Percentiles rank a stretch among this genome's conserved stretches.
These are phyloP conservation scores for Sebastes itinus DNA, from an alignment of 2,797 vertebrate species.

Conservation along the genomic window DNA sequence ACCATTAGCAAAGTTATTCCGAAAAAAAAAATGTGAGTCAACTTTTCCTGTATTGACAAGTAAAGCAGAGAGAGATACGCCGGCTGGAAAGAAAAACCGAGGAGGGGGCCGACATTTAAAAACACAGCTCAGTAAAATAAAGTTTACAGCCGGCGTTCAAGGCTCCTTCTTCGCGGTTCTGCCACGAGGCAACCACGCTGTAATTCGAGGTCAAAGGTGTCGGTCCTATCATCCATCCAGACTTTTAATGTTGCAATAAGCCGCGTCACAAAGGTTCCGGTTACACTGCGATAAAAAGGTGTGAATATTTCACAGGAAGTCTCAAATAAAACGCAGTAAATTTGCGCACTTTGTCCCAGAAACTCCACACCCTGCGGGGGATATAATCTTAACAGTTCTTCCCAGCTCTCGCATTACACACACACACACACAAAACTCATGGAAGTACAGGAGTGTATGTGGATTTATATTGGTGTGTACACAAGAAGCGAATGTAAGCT, in stretches of 20 bases:
- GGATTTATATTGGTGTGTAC: neutral
- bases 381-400: constrained; percentile 32
- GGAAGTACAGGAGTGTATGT: constrained; percentile 1
- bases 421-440: neutral
- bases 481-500: neutral
- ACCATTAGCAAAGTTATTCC: constrained; percentile 61
- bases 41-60: constrained; percentile 64
- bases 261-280: constrained; percentile 48
- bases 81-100: neutral
- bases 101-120: constrained; percentile 16
- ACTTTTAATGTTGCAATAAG: constrained; percentile 54
- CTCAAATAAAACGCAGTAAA: constrained; percentile 60
- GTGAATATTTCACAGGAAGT: constrained; percentile 69
- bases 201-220: constrained; percentile 70
- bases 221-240: constrained; percentile 9
- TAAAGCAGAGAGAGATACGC: constrained; percentile 14
- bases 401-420: constrained; percentile 27
- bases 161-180: neutral
- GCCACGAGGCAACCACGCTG: constrained; percentile 42
- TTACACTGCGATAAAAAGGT: constrained; percentile 64
- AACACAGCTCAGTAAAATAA: constrained; percentile 17
- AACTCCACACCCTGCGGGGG: constrained; percentile 49
- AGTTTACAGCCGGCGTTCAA: constrained; percentile 45
- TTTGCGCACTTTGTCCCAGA: constrained; percentile 60
- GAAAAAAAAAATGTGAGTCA: constrained; percentile 47